phyloP scores from a whole-genome alignment of 1,140 invertebrate genomes.

The Caenorhabditis briggsae region DNA sequence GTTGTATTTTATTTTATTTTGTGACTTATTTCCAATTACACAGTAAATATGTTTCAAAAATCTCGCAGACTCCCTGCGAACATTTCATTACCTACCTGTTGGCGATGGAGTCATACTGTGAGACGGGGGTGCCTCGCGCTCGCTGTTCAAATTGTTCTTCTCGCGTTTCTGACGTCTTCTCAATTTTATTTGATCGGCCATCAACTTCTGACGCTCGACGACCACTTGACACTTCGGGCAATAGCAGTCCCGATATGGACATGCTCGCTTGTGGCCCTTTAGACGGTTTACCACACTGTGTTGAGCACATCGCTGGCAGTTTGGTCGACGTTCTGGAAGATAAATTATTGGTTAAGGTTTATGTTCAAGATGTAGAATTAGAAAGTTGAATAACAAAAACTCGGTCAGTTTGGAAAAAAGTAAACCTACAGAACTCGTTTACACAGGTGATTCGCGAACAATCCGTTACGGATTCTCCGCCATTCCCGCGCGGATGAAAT shows the following conservation, averaged over 20 bases:
- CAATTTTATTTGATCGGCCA: conserved; percentile 73
- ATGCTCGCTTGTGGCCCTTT: conserved; percentile 80
- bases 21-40: too few species aligned
- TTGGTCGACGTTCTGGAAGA: conserved; percentile 78
- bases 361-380: too few species aligned
- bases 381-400: too few species aligned
- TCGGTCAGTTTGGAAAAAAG: too few species aligned
- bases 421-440: too few species aligned
- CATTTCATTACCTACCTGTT: background rate
- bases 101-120: conserved; percentile 42
- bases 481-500: too few species aligned
- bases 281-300: conserved; percentile 80
- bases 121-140: background rate
- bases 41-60: too few species aligned
- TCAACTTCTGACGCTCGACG: conserved; percentile 69
- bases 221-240: conserved; percentile 78
- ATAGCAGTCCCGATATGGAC: conserved; percentile 79
- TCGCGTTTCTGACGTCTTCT: conserved; percentile 70
- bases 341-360: background rate
- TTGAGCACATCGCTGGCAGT: conserved; percentile 80
- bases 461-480: too few species aligned
- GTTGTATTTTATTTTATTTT: too few species aligned
- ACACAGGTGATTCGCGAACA: too few species aligned
- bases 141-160: conserved; percentile 56
- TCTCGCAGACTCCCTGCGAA: background rate